Evolutionary conservation across 37 sponge, comb jelly and placozoan genomes (phyloP).

Genomic region (Halichondria panicea): DNA sequence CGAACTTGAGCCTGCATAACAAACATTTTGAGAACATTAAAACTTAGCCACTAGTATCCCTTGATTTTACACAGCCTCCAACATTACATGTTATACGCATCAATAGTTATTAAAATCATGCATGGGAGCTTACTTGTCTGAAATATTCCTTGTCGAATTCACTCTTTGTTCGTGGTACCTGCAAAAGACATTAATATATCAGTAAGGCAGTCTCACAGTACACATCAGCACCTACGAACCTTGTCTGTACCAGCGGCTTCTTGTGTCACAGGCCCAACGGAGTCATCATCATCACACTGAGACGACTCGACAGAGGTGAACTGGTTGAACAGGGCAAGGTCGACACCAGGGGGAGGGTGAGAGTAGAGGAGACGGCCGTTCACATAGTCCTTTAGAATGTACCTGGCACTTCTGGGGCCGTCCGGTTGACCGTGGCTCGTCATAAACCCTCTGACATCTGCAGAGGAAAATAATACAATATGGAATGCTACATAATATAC

Average conservation of each 20-base stretch:
- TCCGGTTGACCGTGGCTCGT: constrained; percentile 82
- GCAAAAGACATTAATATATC: too few species aligned
- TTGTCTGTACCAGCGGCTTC: neutral
- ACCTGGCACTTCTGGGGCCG: constrained; percentile 65
- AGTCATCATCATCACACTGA: neutral
- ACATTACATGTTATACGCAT: neutral
- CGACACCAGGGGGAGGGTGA: constrained; percentile 82
- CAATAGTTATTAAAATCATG: neutral
- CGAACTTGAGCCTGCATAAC: constrained; percentile 10
- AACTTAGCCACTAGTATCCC: neutral
- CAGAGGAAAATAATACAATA: neutral
- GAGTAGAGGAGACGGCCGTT: constrained; percentile 81
- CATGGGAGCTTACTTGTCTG: constrained; percentile 5
- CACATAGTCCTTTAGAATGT: constrained; percentile 92
- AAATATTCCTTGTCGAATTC: constrained; percentile 34
- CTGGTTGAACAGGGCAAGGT: constrained; percentile 52
- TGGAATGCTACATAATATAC: neutral
- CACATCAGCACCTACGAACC: neutral
- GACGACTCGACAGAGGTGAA: neutral
- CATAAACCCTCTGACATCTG: constrained; percentile 89
- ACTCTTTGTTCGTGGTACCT: neutral
- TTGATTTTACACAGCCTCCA: neutral
- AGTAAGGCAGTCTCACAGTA: neutral
- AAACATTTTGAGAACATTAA: neutral
- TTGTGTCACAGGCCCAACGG: neutral